These are phyloP conservation scores for Alethe castanea DNA, from an alignment of 2,113 vertebrate species.

Conservation along the genomic window DNA sequence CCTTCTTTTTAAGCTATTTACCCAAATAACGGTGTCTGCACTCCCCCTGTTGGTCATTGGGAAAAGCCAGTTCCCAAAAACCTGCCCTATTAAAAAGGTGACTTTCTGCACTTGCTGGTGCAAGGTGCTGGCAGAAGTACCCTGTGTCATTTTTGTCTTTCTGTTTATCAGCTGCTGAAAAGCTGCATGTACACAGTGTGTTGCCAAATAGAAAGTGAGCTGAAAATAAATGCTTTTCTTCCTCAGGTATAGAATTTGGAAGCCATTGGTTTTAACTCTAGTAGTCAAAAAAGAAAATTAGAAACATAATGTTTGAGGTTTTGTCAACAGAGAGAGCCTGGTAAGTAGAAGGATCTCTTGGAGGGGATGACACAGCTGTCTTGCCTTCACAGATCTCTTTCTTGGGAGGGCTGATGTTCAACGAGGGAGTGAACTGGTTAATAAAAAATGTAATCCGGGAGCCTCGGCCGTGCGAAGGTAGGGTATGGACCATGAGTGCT, in stretches of 20 bases:
- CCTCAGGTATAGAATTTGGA: neutral
- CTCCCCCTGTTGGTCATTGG: constrained; percentile 26
- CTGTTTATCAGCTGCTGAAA: neutral
- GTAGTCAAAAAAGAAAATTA: neutral
- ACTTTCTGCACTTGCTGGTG: neutral
- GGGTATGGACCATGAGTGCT: neutral
- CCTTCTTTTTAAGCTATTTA: neutral
- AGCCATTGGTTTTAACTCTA: neutral
- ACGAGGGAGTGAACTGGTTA: constrained; percentile 95
- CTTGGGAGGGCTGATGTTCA: constrained; percentile 88
- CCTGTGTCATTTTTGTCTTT: neutral
- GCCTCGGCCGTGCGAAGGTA: constrained; percentile 93
- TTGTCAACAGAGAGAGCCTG: neutral
- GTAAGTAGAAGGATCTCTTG: neutral
- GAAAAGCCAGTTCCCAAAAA: neutral
- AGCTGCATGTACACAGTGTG: neutral
- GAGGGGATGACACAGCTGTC: neutral
- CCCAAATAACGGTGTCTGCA: neutral
- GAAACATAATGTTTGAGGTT: neutral
- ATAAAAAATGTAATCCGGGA: constrained; percentile 93
- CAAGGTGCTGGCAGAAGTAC: neutral
- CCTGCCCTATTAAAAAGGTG: neutral
- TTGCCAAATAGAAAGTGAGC: neutral
- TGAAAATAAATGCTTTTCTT: neutral
- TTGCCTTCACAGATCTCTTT: constrained; percentile 89